These are phyloP conservation scores for Polymixis flavicincta DNA, from an alignment of 2,888 invertebrate genomes.

Conservation along the genomic window DNA sequence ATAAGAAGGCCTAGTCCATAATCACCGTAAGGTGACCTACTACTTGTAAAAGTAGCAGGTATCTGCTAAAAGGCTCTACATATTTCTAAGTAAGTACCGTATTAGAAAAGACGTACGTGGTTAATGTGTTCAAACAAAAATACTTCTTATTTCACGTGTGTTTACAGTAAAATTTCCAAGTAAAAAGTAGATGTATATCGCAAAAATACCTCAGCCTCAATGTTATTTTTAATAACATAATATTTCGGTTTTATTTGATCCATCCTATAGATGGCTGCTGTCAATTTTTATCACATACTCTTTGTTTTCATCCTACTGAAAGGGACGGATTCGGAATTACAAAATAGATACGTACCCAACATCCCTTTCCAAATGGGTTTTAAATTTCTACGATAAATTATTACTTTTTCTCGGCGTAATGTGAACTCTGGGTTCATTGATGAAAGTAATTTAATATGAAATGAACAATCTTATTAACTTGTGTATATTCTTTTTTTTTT, in stretches of 20 bases:
- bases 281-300: conserved; percentile 56
- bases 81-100: not conserved
- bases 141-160: not conserved
- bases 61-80: not conserved
- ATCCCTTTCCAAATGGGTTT: conserved; percentile 41
- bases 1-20: not conserved
- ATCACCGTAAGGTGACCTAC: too few relatives aligned
- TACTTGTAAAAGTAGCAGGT: not conserved
- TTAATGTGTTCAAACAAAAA: not conserved
- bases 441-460: conserved; percentile 16
- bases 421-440: not conserved
- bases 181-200: not conserved
- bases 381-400: conserved; percentile 42
- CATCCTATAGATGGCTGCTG: conserved; percentile 34
- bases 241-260: conserved; percentile 40
- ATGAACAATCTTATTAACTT: not conserved
- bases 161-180: not conserved
- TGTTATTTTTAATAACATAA: conserved; percentile 32
- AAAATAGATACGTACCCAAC: conserved; percentile 48
- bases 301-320: conserved; percentile 44
- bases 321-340: conserved; percentile 31
- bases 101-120: not conserved
- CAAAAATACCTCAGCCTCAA: not conserved
- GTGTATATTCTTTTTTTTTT: not conserved
- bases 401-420: conserved; percentile 33